Evolutionary conservation across 2,888 invertebrate genomes (phyloP).

Genomic region (Boloria selene): DNA sequence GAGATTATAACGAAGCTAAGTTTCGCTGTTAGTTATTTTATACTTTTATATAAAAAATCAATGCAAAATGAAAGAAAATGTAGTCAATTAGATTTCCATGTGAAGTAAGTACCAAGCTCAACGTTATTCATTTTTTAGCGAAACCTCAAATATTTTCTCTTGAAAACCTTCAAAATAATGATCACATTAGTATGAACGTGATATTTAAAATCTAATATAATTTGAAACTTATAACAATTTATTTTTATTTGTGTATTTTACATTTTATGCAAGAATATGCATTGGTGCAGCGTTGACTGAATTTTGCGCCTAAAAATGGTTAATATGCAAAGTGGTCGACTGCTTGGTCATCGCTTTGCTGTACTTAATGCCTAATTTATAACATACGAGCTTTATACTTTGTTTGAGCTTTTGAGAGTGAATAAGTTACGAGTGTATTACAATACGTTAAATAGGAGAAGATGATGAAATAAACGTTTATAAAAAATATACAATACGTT

Average conservation of each 20-base stretch:
- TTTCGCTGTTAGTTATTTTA: slow-evolving; percentile 11
- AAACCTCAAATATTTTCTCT: no score
- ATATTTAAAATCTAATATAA: neutral
- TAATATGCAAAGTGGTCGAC: slow-evolving; percentile 32
- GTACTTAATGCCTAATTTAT: slow-evolving; percentile 20
- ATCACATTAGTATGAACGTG: neutral
- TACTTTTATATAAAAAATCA: slow-evolving; percentile 5
- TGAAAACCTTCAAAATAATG: no score
- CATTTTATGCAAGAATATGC: slow-evolving; percentile 3
- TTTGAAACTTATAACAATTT: neutral
- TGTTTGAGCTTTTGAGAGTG: slow-evolving; percentile 15
- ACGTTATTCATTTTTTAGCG: neutral
- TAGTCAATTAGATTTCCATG: neutral
- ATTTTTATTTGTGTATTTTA: neutral
- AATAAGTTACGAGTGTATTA: neutral
- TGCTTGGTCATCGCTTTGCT: slow-evolving; percentile 26
- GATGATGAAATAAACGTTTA: no score
- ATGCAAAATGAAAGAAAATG: neutral
- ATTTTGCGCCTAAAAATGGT: slow-evolving; percentile 32
- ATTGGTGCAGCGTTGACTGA: slow-evolving; percentile 11
- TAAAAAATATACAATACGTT: no score
- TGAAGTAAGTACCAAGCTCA: neutral
- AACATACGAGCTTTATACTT: slow-evolving; percentile 13
- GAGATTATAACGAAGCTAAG: slow-evolving; percentile 7
- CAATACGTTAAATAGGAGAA: no score